Evolutionary conservation across 2,888 invertebrate genomes (phyloP), one percentile per base, ranked within the genome.

Genomic region (Alsophila aescularia): DNA sequence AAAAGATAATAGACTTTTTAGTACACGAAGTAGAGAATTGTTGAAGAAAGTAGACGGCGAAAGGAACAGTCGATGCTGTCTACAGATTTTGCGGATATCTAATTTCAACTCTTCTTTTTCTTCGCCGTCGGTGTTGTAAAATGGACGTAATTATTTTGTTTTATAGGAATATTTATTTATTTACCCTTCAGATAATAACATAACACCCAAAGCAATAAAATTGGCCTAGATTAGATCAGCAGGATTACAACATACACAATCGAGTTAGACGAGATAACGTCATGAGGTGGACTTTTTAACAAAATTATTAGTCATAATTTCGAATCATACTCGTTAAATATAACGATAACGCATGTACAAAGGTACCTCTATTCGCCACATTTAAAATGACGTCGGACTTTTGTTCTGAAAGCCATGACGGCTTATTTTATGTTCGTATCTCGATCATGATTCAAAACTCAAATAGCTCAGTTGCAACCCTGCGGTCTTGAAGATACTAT

Each of bases 211-310:
- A 48, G 41, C 49, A 48, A 53, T 52, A 52, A 42, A 43, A 42
- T 44, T 54, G 47, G 55, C 58, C 56, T 62, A 51, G 27, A 41
- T 34, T 52, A 60, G 52, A 48, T 47, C 42, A 35, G 39, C 24
- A 24, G 24, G 24, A 2, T 24, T 24, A 24, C 24, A 24, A 24
- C 24, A 6, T 5, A 24, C 24, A 18, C 5, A 24, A 24, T 24
- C 3, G 24, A 24, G 5, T 24, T 24, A 24, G 24, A 24, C 24
- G 5, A 5, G 5, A 24, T 24, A 24, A 24, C 24, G 24, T 24
- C 24, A 24, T 8, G 8, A 24, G 7, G 1, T 8, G 1, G 24
- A 6, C 24, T n/a, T n/a, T n/a, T n/a, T n/a, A n/a, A n/a, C n/a
- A n/a, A n/a, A n/a, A n/a, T n/a, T n/a, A n/a, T n/a, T n/a, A n/a